Base-by-base conservation (phyloP, 2,797 vertebrate genomes). In the Microctenopoma lineatum region DNA sequence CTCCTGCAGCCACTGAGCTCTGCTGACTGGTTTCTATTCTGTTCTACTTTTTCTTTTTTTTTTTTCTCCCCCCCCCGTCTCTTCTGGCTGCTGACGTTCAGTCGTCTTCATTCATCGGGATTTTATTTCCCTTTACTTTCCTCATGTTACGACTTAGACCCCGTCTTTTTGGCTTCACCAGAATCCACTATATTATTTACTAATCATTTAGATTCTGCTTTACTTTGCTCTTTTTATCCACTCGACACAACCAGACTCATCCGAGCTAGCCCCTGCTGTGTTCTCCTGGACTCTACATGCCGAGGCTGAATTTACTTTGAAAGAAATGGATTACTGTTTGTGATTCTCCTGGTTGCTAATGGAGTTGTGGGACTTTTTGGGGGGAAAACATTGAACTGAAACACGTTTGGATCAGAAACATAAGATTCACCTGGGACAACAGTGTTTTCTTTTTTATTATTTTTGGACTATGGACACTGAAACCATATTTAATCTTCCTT, bases 401-500 rank as follows among this genome's bases (percentile, higher is more conserved):
- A 41, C 7, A 1, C 54, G 32, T 1, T 3, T 36, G 8, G 11
- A 29, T 7, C 27, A 38, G 36, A n/a, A 44, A 32, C 4, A 15
- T 38, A 14, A 4, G 14, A 15, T 41, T 41, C 13, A 15, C 15
- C 18, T 1, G 34, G 32, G 29, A 62, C 29, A 16, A 8, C 68
- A 65, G 32, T 63, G 32, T 63, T 72, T 52, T 7, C 18, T 54
- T 54, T 45, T 21, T 6, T 29, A 2, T 52, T 34, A 14, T 63
- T 54, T 21, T 27, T 62, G 47, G 52, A 62, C 10, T 2, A 47
- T 4, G 9, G 57, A 55, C 14, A 2, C 18, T 1, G 7, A 3
- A 25, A 34, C 41, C 2, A 32, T 8, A 21, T 26, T 59, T 10
- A 5, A 36, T 27, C 2, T 45, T 29, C 16, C 13, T 10, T 63